phyloP scores from a whole-genome alignment of 2,113 vertebrate species.

The Brevimyrus niger region DNA sequence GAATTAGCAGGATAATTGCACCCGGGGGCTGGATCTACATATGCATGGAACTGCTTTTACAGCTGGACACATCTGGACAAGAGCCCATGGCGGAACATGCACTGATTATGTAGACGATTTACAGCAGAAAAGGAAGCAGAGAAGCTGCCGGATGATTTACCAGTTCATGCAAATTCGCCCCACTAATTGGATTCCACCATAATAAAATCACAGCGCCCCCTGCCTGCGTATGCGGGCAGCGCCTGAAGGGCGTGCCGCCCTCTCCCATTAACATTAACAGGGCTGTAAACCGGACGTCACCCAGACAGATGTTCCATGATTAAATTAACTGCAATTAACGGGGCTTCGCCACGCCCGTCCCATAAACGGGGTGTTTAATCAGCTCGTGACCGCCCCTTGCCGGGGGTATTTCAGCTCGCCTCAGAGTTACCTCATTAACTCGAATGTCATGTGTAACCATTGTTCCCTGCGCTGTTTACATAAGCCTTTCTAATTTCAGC shows the following conservation, averaged over 20 bases:
- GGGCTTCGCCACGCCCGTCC: background rate
- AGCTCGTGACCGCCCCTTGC: background rate
- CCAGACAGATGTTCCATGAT: background rate
- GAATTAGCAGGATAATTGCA: background rate
- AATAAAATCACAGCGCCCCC: background rate
- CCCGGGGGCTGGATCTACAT: background rate
- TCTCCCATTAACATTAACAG: background rate
- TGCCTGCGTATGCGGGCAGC: background rate
- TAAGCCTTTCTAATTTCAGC: background rate
- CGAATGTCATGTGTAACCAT: background rate
- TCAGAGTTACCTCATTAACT: slow-evolving; percentile 4
- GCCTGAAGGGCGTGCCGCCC: background rate
- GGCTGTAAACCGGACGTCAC: slow-evolving; percentile 4
- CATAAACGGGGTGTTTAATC: background rate
- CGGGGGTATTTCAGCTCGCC: background rate
- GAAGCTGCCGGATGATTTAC: background rate
- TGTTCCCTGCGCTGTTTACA: background rate
- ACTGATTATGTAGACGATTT: background rate
- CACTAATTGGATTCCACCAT: background rate
- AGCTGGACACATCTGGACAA: background rate
- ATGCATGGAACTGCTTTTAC: background rate
- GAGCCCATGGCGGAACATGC: background rate
- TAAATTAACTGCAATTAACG: slow-evolving; percentile 6
- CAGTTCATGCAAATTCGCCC: background rate
- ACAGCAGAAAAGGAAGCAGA: background rate